Evolutionary conservation across 2,113 vertebrate genomes (phyloP).

Genomic region (Paraplagusia blochii): DNA sequence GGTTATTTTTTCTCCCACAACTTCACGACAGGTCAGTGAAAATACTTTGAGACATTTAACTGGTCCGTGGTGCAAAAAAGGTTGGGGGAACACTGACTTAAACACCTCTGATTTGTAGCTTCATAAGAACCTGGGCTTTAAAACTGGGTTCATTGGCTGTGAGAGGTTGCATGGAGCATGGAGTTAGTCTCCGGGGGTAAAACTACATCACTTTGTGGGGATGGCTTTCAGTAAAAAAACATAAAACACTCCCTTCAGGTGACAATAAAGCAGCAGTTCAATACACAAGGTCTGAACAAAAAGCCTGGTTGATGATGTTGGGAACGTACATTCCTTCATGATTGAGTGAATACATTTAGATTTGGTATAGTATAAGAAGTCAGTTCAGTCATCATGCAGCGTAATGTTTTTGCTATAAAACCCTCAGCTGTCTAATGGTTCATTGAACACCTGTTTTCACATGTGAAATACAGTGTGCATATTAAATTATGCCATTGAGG

Average conservation of each 20-base stretch:
- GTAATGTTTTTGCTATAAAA: not conserved
- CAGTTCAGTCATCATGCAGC: too few relatives aligned
- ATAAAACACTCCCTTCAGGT: too few relatives aligned
- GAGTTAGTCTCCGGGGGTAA: not conserved
- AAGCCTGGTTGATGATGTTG: not conserved
- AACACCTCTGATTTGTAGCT: not conserved
- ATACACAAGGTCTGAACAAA: too few relatives aligned
- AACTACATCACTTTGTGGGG: too few relatives aligned
- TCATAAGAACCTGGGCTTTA: not conserved
- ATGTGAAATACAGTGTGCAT: not conserved
- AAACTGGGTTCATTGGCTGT: not conserved
- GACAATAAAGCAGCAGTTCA: too few relatives aligned
- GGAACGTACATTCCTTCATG: not conserved
- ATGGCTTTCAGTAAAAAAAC: too few relatives aligned
- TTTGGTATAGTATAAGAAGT: too few relatives aligned
- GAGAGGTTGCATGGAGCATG: not conserved
- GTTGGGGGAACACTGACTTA: too few relatives aligned
- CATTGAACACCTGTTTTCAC: not conserved
- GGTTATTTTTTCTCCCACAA: too few relatives aligned
- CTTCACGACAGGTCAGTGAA: too few relatives aligned
- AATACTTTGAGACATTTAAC: too few relatives aligned
- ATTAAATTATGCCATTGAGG: not conserved
- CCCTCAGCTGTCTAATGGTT: not conserved
- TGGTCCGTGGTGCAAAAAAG: too few relatives aligned
- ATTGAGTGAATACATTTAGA: not conserved